Conservation (phyloP, 2,888 invertebrate species). For the Drosophila gaucha region DNA sequence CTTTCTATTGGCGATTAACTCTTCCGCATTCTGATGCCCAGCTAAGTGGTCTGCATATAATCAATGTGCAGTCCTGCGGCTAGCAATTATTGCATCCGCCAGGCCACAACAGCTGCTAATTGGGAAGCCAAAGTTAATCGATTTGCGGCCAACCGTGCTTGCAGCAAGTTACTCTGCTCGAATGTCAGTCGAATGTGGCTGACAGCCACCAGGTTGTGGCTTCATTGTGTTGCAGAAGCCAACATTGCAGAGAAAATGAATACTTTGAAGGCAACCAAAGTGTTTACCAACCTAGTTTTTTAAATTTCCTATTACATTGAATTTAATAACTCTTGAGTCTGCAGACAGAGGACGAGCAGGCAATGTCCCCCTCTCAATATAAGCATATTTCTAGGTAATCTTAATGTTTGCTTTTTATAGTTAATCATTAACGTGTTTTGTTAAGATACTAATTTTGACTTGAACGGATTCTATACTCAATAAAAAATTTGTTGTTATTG, state of each 20-base stretch:
- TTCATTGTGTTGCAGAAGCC: slow-evolving; percentile 21
- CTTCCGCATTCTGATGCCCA: not conserved
- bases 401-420: too few species aligned
- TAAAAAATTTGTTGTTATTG: too few species aligned
- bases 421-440: too few species aligned
- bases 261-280: not conserved
- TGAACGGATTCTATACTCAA: too few species aligned
- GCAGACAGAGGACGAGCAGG: too few species aligned
- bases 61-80: slow-evolving; percentile 23
- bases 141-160: slow-evolving; percentile 55
- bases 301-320: not conserved
- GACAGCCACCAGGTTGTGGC: slow-evolving; percentile 23
- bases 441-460: too few species aligned
- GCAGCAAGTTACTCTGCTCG: slow-evolving; percentile 25
- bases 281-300: not conserved
- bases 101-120: slow-evolving; percentile 63
- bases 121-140: slow-evolving; percentile 75
- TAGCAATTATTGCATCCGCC: slow-evolving; percentile 52
- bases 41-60: not conserved
- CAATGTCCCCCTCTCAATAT: too few species aligned
- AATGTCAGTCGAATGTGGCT: slow-evolving; percentile 45
- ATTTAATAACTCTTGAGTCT: too few species aligned
- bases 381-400: too few species aligned
- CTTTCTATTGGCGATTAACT: too few species aligned
- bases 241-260: not conserved